Evolutionary conservation across 2,888 invertebrate species (phyloP).

Genomic region (Tricholauxania praeusta): DNA sequence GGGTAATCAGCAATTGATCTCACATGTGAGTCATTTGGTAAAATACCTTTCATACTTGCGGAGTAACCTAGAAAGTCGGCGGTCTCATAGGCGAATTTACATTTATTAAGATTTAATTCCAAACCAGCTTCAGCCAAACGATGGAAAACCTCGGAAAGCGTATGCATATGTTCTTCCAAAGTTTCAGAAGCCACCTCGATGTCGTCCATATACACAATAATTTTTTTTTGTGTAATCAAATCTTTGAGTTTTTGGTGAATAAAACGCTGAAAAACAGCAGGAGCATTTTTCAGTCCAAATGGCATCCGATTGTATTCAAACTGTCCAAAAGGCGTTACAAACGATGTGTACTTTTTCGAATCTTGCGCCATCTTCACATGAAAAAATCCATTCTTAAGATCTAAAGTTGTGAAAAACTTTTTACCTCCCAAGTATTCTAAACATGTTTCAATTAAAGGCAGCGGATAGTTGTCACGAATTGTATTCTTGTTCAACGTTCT

Average conservation of each 20-base stretch:
- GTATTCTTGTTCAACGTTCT: conserved; percentile 36
- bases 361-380: conserved; percentile 41
- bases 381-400: conserved; percentile 44
- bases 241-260: conserved; percentile 37
- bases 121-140: conserved; percentile 28
- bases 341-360: conserved; percentile 44
- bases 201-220: conserved; percentile 42
- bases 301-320: conserved; percentile 36
- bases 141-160: conserved; percentile 33
- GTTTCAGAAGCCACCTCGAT: conserved; percentile 38
- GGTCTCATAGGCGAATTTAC: conserved; percentile 34
- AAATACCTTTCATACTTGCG: conserved; percentile 35
- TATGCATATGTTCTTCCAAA: conserved; percentile 34
- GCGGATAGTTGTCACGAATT: conserved; percentile 38
- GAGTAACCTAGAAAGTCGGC: conserved; percentile 39
- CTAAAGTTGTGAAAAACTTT: conserved; percentile 40
- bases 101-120: conserved; percentile 36
- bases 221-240: conserved; percentile 29
- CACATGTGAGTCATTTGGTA: conserved; percentile 31
- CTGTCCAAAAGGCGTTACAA: conserved; percentile 46
- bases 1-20: conserved; percentile 34
- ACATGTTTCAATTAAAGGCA: conserved; percentile 39
- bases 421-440: conserved; percentile 38
- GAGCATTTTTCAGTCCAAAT: conserved; percentile 42
- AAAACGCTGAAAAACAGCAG: conserved; percentile 37